Evolutionary conservation across 2,888 invertebrate species (phyloP).

Genomic region (Tridacna gigas): DNA sequence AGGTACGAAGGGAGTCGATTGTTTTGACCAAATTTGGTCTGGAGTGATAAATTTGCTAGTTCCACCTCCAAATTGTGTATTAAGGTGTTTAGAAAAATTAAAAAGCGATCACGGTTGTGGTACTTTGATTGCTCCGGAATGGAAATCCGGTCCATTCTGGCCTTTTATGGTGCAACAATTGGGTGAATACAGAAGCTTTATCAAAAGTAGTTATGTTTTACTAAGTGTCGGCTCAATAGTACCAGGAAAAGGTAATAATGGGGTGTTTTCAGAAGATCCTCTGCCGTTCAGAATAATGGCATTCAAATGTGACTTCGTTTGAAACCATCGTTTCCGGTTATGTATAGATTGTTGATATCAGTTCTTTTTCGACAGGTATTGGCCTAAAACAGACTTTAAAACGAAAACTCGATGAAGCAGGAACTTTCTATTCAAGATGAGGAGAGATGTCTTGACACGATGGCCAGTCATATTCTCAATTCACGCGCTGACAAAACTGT

Average conservation of each 20-base stretch:
- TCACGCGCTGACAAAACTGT: neutral
- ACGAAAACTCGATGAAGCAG: neutral
- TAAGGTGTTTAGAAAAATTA: neutral
- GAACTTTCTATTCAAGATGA: neutral
- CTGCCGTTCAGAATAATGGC: conserved; percentile 1
- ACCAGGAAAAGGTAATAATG: neutral
- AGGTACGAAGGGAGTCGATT: conserved; percentile 26
- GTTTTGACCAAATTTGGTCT: conserved; percentile 22
- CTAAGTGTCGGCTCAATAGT: neutral
- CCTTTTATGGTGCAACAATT: neutral
- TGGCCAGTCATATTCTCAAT: neutral
- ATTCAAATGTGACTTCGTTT: conserved; percentile 1
- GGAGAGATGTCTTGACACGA: neutral
- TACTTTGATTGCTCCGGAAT: too few relatives aligned
- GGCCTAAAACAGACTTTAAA: conserved; percentile 20
- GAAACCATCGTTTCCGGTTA: too few relatives aligned
- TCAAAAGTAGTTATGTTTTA: neutral
- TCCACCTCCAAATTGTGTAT: conserved; percentile 34
- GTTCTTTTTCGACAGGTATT: conserved; percentile 7
- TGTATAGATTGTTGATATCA: neutral
- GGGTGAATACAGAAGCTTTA: neutral
- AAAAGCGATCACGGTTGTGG: too few relatives aligned
- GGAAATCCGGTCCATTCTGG: neutral
- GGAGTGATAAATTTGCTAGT: conserved; percentile 33
- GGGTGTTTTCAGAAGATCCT: neutral